Evolutionary conservation across 2,113 vertebrate species (phyloP).

Genomic region (Microtus oregoni): DNA sequence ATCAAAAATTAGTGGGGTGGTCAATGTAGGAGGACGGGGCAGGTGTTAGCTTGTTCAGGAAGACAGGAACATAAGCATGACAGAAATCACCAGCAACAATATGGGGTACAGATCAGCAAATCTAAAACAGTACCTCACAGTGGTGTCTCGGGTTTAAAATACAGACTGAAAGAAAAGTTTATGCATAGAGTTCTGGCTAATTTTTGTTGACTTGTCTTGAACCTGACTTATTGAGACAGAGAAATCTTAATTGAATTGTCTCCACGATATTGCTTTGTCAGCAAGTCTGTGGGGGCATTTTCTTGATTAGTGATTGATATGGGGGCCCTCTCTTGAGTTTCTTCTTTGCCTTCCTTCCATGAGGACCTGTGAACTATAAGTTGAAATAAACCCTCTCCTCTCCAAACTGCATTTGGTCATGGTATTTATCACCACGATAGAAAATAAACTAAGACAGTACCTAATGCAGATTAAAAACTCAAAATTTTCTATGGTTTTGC

Average conservation of each 20-base stretch:
- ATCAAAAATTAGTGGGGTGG: background rate
- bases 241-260: background rate
- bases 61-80: background rate
- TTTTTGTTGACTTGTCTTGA: background rate
- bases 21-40: rapidly evolving
- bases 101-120: background rate
- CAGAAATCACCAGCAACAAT: background rate
- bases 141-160: background rate
- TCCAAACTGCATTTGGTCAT: background rate
- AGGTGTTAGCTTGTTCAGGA: background rate
- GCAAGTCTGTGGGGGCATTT: background rate
- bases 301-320: background rate
- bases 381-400: background rate
- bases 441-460: background rate
- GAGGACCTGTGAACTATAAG: background rate
- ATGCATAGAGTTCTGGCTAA: background rate
- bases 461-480: background rate
- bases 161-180: background rate
- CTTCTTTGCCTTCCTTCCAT: background rate
- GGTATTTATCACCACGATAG: background rate
- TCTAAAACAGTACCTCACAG: background rate
- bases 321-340: background rate
- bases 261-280: background rate
- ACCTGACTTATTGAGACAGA: background rate
- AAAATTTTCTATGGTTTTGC: background rate